phyloP scores from a whole-genome alignment of 2,113 vertebrate genomes.

The Oceanites oceanicus region DNA sequence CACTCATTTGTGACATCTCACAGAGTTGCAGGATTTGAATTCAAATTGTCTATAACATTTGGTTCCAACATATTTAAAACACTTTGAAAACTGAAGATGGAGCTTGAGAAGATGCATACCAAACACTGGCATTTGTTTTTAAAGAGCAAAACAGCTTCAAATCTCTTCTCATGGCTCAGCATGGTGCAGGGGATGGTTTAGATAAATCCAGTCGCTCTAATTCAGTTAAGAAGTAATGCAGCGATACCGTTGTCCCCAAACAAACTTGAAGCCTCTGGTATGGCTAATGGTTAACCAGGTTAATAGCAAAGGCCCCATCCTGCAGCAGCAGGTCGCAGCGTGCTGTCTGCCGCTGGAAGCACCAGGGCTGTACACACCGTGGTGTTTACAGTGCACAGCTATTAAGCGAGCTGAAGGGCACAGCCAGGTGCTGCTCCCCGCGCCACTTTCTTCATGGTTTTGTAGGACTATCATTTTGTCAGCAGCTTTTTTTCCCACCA shows the following conservation, averaged over 20 bases:
- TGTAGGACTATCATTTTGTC: not conserved
- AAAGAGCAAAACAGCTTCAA: not conserved
- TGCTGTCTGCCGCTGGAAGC: not conserved
- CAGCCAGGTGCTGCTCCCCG: rapidly evolving
- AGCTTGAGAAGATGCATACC: not conserved
- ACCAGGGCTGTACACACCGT: rapidly evolving
- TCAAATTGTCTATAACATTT: not conserved
- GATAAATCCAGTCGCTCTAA: not conserved
- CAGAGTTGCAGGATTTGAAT: not conserved
- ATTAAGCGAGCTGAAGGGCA: not conserved
- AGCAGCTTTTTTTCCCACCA: not conserved
- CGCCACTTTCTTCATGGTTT: not conserved
- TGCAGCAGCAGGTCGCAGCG: not conserved
- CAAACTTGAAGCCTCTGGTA: not conserved
- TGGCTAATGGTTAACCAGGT: not conserved
- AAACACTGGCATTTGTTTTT: not conserved
- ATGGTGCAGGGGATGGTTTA: not conserved
- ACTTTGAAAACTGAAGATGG: not conserved
- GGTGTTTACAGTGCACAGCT: not conserved
- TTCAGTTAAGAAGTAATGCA: not conserved
- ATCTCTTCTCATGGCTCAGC: not conserved
- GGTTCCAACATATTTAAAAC: not conserved
- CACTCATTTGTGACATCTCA: not conserved
- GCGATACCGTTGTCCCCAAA: rapidly evolving
- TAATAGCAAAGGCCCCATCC: not conserved